Percentiles rank a stretch among this genome's conserved stretches.
Evolutionary conservation across 2,888 invertebrate genomes (phyloP).

Genomic region (Chironomus riparius): DNA sequence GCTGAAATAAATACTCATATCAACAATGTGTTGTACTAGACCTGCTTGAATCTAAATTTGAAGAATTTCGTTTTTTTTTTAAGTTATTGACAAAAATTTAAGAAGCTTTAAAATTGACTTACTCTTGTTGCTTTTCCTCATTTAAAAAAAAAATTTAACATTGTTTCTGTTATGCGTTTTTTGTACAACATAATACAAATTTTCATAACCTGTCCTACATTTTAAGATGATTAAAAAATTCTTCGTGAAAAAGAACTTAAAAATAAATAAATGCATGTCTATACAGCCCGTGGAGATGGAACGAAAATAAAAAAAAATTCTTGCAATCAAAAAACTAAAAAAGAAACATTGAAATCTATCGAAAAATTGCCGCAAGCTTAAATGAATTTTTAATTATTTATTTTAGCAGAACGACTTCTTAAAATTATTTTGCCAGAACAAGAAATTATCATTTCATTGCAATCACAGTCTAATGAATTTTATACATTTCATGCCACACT

Average conservation of each 20-base stretch:
- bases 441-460: background rate
- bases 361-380: background rate
- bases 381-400: background rate
- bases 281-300: background rate
- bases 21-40: too few relatives aligned
- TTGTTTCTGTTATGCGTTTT: too few relatives aligned
- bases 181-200: too few relatives aligned
- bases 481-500: background rate
- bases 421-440: background rate
- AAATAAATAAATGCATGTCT: background rate
- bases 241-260: background rate
- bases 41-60: too few relatives aligned
- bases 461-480: background rate
- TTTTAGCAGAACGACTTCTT: background rate
- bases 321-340: background rate
- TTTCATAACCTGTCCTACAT: background rate
- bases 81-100: too few relatives aligned
- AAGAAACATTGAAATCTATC: background rate
- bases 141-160: too few relatives aligned
- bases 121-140: too few relatives aligned
- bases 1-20: too few relatives aligned
- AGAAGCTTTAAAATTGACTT: too few relatives aligned
- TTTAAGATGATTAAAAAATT: background rate
- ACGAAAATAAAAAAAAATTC: background rate
- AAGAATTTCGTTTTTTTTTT: too few relatives aligned